Evolutionary conservation across 2,113 vertebrate genomes (phyloP).

Genomic region (Poeciliopsis retropinna): DNA sequence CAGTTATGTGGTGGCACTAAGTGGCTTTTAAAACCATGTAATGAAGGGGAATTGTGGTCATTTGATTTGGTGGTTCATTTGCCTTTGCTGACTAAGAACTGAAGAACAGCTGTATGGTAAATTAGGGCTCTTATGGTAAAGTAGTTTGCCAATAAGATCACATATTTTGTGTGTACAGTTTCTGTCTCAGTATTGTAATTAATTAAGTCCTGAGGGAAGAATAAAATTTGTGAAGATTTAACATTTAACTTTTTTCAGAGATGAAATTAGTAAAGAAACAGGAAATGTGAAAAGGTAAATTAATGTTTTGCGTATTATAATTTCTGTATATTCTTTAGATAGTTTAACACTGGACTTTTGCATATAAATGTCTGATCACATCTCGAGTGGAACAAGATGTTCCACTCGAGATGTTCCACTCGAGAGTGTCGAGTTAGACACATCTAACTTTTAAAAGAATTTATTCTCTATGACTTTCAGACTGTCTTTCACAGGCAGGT

Average conservation of each 20-base stretch:
- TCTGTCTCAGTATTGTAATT: constrained; percentile 32
- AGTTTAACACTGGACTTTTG: too few relatives aligned
- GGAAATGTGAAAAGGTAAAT: not conserved
- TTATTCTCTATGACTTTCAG: too few relatives aligned
- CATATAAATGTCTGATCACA: too few relatives aligned
- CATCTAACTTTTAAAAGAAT: too few relatives aligned
- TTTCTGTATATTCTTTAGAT: too few relatives aligned
- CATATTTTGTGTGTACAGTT: constrained; percentile 20
- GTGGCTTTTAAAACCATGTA: constrained; percentile 43
- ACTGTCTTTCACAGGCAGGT: too few relatives aligned
- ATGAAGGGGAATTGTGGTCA: constrained; percentile 43
- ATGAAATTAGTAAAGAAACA: not conserved
- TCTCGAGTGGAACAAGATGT: too few relatives aligned
- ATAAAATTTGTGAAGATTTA: constrained; percentile 15
- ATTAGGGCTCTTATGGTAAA: constrained; percentile 45
- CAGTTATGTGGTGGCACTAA: constrained; percentile 46
- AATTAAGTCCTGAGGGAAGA: not conserved
- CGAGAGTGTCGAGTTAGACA: too few relatives aligned
- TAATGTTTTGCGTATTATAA: too few relatives aligned
- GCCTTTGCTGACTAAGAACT: constrained; percentile 39
- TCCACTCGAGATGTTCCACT: too few relatives aligned
- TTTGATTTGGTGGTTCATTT: constrained; percentile 35
- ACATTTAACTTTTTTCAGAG: not conserved
- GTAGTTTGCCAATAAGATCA: constrained; percentile 40
- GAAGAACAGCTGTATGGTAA: constrained; percentile 36